Conservation (phyloP, 2,888 invertebrate genomes). For the Ophraella communa region DNA sequence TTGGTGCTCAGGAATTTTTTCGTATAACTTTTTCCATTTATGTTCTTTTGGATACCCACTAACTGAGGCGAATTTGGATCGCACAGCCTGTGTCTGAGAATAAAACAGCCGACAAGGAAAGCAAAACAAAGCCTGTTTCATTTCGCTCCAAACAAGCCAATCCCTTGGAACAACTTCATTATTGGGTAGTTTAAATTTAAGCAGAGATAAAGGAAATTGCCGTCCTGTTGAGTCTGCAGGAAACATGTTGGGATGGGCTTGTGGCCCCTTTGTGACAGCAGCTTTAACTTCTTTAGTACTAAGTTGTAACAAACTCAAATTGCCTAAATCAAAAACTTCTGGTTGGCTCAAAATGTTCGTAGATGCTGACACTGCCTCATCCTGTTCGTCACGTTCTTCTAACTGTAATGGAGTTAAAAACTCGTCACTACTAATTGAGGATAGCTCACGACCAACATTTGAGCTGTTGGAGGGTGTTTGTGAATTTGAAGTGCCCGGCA, state of each 20-base stretch:
- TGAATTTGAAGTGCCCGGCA: too few relatives aligned
- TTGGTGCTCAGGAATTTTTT: not conserved
- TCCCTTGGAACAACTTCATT: constrained; percentile 3
- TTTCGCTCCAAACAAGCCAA: constrained; percentile 14
- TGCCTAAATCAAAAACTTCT: too few relatives aligned
- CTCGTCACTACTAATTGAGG: too few relatives aligned
- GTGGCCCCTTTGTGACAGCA: constrained; percentile 1
- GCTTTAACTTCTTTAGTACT: not conserved
- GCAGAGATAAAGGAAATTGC: constrained; percentile 13
- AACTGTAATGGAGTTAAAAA: too few relatives aligned
- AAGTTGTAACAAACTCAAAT: too few relatives aligned
- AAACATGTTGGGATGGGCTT: not conserved
- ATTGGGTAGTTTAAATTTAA: constrained; percentile 5
- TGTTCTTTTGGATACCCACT: constrained; percentile 9
- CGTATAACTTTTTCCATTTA: constrained; percentile 6
- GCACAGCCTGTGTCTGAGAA: constrained; percentile 4
- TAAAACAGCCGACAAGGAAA: constrained; percentile 11
- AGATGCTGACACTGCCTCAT: too few relatives aligned
- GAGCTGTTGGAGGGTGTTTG: too few relatives aligned
- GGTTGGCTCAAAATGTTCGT: too few relatives aligned
- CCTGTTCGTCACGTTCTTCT: too few relatives aligned
- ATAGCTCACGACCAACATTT: too few relatives aligned
- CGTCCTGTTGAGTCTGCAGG: constrained; percentile 6
- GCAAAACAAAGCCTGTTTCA: constrained; percentile 5
- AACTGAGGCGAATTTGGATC: constrained; percentile 9